phyloP scores from a whole-genome alignment of 2,113 vertebrate genomes.

The Oxyruncus cristatus region DNA sequence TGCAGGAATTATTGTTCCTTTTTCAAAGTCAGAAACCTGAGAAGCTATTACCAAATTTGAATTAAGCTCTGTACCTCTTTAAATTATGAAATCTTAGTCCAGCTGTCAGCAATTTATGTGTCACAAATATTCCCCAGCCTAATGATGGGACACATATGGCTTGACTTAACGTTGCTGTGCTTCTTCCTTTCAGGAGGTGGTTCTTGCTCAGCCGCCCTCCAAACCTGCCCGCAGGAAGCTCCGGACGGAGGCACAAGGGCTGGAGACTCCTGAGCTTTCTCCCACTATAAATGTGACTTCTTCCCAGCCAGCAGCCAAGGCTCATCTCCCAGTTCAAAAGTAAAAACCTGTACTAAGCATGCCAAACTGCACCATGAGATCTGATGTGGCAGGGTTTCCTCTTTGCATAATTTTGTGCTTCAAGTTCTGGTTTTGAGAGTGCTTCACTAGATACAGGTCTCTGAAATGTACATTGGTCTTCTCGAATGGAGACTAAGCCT shows the following conservation, averaged over 20 bases:
- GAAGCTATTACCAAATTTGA: slow-evolving; percentile 4
- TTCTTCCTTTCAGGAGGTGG: slow-evolving; percentile 76
- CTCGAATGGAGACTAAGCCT: not conserved
- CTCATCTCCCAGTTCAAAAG: slow-evolving; percentile 81
- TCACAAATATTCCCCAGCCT: not conserved
- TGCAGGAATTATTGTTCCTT: not conserved
- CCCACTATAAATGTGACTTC: slow-evolving; percentile 59
- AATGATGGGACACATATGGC: not conserved
- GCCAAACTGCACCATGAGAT: not conserved
- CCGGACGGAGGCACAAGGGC: slow-evolving; percentile 79
- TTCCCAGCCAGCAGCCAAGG: slow-evolving; percentile 68
- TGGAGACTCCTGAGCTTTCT: slow-evolving; percentile 78
- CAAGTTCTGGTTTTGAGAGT: not conserved
- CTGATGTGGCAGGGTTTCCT: not conserved
- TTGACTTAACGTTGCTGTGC: not conserved
- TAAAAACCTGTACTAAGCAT: slow-evolving; percentile 47
- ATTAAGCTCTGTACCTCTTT: not conserved
- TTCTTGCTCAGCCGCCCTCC: slow-evolving; percentile 82
- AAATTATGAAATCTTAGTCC: not conserved
- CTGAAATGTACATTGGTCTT: not conserved
- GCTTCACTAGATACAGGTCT: not conserved
- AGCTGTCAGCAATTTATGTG: slow-evolving; percentile 21
- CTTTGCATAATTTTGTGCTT: not conserved
- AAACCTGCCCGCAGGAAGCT: slow-evolving; percentile 90
- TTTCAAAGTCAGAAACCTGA: slow-evolving; percentile 5